Percentiles rank a stretch among this genome's conserved stretches.
Conservation (phyloP, 2,888 invertebrate species). For the Melanostoma scalare region DNA sequence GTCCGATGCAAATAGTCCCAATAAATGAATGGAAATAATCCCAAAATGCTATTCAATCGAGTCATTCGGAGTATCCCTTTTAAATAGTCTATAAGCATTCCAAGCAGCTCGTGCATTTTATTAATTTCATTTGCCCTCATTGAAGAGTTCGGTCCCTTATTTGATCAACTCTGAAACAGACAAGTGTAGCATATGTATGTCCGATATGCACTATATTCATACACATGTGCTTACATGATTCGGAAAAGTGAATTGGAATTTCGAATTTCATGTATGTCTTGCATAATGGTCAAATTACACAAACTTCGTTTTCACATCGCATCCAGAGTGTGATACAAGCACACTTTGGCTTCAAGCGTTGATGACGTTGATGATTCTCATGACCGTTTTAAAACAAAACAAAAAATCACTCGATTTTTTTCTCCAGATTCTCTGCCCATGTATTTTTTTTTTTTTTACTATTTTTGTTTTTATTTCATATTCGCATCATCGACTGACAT, state of each 20-base stretch:
- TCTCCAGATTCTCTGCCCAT: slow-evolving; percentile 5
- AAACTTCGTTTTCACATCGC: slow-evolving; percentile 36
- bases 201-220: too few relatives aligned
- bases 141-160: too few relatives aligned
- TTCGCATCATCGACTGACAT: slow-evolving; percentile 42
- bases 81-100: too few relatives aligned
- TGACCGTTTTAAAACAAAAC: background rate
- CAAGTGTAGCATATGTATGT: too few relatives aligned
- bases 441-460: slow-evolving; percentile 2
- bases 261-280: slow-evolving; percentile 42
- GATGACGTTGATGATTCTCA: slow-evolving; percentile 22
- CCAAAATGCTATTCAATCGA: too few relatives aligned
- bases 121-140: too few relatives aligned
- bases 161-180: too few relatives aligned
- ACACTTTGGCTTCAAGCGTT: slow-evolving; percentile 9
- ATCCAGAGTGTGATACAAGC: slow-evolving; percentile 23
- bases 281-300: slow-evolving; percentile 59
- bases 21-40: too few relatives aligned
- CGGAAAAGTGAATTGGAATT: background rate
- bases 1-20: too few relatives aligned
- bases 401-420: slow-evolving; percentile 41
- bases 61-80: too few relatives aligned
- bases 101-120: too few relatives aligned
- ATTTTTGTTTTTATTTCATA: slow-evolving; percentile 25
- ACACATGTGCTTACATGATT: too few relatives aligned